Conservation (phyloP, 2,797 vertebrate species). For the Hoplostethus atlanticus region DNA sequence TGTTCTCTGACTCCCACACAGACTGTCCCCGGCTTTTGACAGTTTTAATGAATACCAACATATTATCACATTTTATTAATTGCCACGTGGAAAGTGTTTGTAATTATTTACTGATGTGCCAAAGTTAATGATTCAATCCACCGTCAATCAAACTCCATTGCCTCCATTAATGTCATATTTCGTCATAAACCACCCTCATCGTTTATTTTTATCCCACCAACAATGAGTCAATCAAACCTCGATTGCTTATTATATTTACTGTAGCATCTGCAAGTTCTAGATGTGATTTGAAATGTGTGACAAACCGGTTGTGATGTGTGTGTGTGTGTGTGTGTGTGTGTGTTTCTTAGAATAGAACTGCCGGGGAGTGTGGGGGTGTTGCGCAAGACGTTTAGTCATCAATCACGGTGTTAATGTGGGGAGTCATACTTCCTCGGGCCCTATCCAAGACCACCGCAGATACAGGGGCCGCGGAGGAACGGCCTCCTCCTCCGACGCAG, state of each 20-base stretch:
- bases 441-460: slow-evolving; percentile 36
- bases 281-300: slow-evolving; percentile 55
- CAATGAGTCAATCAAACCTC: slow-evolving; percentile 51
- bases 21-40: not conserved
- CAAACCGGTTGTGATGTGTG: slow-evolving; percentile 30
- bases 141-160: slow-evolving; percentile 48
- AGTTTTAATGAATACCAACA: slow-evolving; percentile 21
- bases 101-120: slow-evolving; percentile 29
- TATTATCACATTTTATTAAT: slow-evolving; percentile 30
- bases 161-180: slow-evolving; percentile 35
- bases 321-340: not conserved
- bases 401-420: slow-evolving; percentile 60
- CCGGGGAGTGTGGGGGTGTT: slow-evolving; percentile 21
- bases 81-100: slow-evolving; percentile 27
- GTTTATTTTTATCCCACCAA: slow-evolving; percentile 6
- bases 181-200: not conserved
- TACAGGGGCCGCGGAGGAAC: slow-evolving; percentile 16
- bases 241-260: slow-evolving; percentile 49
- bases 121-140: slow-evolving; percentile 60
- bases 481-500: slow-evolving; percentile 22
- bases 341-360: slow-evolving; percentile 62
- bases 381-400: slow-evolving; percentile 61
- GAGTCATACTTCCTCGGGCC: slow-evolving; percentile 65
- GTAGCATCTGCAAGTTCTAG: slow-evolving; percentile 39
- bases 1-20: not conserved